Evolutionary conservation across 2,888 invertebrate species (phyloP), one percentile per base, ranked within the genome.

Genomic region (Escarpia spicata): DNA sequence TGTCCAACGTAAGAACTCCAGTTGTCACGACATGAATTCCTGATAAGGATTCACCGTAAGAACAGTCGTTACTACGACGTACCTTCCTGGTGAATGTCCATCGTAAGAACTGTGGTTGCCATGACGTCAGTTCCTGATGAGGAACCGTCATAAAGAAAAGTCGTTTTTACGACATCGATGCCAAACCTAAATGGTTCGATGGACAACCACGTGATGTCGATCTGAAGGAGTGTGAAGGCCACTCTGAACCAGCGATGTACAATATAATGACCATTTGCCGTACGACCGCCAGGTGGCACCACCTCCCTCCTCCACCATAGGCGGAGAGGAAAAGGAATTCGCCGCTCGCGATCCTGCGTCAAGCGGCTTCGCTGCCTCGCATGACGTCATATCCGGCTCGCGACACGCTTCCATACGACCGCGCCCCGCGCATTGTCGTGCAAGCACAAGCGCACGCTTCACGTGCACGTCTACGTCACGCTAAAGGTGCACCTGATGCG

Each of bases 291-390:
- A 26, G 6, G 75, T 26, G 75, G 75, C 75, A 75, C n/a, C n/a
- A 19, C 4, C n/a, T 4, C 75, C 75, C 19, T 6, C 4, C 75
- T 15, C n/a, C n/a, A 1, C 52, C 52, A 52, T 52, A 9, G 4
- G 52, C 52, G 52, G 52, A 52, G 12, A 37, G 37, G 52, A 15
- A 52, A 52, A 26, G 19, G 75, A 6, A 15, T 19, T 75, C 75
- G 75, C n/a, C 75, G 75, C 75, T 75, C 75, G n/a, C 75, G 75
- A 75, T 75, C 75, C 75, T 26, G 75, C 75, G n/a, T 75, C 75
- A 75, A 26, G 75, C 26, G 75, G 26, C 60, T 52, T 52, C 52
- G 52, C 52, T 12, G 52, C 52, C 9, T 52, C 52, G 12, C 52
- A 3, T 52, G 52, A 52, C 52, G 52, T 52, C 52, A 52, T 52